Conservation (phyloP, 2,888 invertebrate genomes). For the Yponomeuta cagnagella region DNA sequence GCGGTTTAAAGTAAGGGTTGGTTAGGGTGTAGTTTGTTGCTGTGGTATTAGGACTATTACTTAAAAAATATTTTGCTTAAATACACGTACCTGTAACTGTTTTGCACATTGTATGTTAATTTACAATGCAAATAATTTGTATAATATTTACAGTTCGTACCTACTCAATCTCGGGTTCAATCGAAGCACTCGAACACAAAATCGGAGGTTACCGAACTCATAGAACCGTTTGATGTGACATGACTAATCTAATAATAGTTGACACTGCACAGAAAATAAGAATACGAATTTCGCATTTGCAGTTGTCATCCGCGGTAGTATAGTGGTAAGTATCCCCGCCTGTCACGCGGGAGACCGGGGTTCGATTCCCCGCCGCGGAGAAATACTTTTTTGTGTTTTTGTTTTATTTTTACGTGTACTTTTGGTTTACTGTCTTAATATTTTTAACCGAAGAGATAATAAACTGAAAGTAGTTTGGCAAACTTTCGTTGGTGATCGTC, state of each 20-base stretch:
- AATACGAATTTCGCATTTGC: neutral
- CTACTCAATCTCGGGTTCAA: no score
- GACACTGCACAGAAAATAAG: neutral
- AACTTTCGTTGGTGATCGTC: no score
- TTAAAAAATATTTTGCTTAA: no score
- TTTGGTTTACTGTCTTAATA: neutral
- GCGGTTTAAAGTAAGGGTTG: neutral
- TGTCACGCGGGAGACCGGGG: constrained; percentile 77
- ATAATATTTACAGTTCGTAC: no score
- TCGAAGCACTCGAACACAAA: neutral
- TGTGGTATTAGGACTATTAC: no score
- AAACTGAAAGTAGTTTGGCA: no score
- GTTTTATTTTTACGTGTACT: neutral
- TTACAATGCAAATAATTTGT: no score
- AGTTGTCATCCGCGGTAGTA: constrained; percentile 53
- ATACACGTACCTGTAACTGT: no score
- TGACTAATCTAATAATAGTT: neutral
- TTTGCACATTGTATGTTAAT: no score
- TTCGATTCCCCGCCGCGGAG: constrained; percentile 29
- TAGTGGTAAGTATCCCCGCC: constrained; percentile 77
- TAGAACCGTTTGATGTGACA: no score
- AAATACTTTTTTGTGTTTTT: constrained; percentile 15
- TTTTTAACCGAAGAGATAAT: no score
- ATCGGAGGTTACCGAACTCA: neutral
- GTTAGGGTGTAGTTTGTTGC: neutral